Base-by-base conservation (phyloP, 2,797 vertebrate genomes). In the Lepilemur ruficaudatus region DNA sequence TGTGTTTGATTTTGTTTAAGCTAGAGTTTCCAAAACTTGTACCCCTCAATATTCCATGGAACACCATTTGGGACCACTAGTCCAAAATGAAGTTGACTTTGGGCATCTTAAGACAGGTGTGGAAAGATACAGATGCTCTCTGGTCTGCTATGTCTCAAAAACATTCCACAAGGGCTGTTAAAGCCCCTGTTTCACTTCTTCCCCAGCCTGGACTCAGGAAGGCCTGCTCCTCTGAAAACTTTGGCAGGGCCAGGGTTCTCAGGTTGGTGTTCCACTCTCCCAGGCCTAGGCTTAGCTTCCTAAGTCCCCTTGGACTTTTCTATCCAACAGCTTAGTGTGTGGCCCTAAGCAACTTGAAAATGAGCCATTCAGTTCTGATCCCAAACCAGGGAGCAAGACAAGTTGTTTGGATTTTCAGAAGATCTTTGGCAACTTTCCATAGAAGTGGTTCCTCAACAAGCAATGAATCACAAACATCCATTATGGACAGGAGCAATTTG, bases 331-430 rank as follows among this genome's bases (percentile, higher is more conserved):
- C 94, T 93, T 63, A 38, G 88, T 96, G 96, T 97, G 96, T 96
- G 96, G 91, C 87, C 96, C 50, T 89, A 82, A 72, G 41, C 41
- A 95, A 92, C 52, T 93, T 97, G 76, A 97, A 93, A 97, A 94
- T 9, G 52, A 94, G 78, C 85, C 92, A 79, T 81, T 96, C 46
- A 48, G 15, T 69, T 94, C 83, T 93, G 72, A 92, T 90, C 82
- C 89, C 14, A 97, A 95, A 94, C 32, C 46, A 86, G 70, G 65
- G 35, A 93, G 11, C 63, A 92, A 95, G 75, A 97, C 63, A 76
- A 57, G 97, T 95, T 96, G 94, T 97, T 97, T 97, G 82, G 94
- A 94, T 89, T 94, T 93, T 94, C n/a, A 76, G 80, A 95, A 92
- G 65, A 75, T 69, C 86, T 82, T 79, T 97, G 96, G 96, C 79